Percentiles rank a stretch among this genome's conserved stretches.
Conservation (phyloP, 2,797 vertebrate species). For the Channa striata region DNA sequence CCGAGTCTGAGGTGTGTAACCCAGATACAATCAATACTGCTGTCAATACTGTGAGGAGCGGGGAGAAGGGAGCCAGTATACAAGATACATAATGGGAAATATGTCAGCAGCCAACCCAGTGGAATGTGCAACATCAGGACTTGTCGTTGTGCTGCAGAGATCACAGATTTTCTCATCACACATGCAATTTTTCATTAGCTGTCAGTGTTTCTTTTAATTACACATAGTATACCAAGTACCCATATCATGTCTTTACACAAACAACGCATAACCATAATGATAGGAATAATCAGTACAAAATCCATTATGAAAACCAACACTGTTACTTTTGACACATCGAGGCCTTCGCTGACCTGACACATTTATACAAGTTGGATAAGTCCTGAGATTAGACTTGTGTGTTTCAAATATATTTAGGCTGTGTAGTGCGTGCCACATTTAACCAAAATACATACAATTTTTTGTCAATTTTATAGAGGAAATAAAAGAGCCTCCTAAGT, state of each 20-base stretch:
- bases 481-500: constrained; percentile 32
- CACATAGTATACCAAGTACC: constrained; percentile 60
- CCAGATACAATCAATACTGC: constrained; percentile 51
- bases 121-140: constrained; percentile 33
- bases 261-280: constrained; percentile 61
- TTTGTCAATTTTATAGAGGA: constrained; percentile 25
- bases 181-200: constrained; percentile 29
- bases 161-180: constrained; percentile 40
- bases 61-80: constrained; percentile 37
- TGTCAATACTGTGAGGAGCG: constrained; percentile 29
- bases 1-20: constrained; percentile 45
- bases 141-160: neutral
- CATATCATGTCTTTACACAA: constrained; percentile 67
- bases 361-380: constrained; percentile 52
- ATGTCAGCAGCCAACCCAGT: constrained; percentile 54
- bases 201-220: constrained; percentile 67
- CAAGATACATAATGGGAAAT: constrained; percentile 41
- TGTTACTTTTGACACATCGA: constrained; percentile 26
- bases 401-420: constrained; percentile 24
- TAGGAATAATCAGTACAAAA: constrained; percentile 64
- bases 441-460: constrained; percentile 28
- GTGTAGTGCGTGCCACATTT: constrained; percentile 11
- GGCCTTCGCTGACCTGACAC: constrained; percentile 36
- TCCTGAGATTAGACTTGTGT: constrained; percentile 60
- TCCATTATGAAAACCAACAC: constrained; percentile 56